Evolutionary conservation across 2,113 vertebrate species (phyloP).

Genomic region (Todiramphus saurophagus): DNA sequence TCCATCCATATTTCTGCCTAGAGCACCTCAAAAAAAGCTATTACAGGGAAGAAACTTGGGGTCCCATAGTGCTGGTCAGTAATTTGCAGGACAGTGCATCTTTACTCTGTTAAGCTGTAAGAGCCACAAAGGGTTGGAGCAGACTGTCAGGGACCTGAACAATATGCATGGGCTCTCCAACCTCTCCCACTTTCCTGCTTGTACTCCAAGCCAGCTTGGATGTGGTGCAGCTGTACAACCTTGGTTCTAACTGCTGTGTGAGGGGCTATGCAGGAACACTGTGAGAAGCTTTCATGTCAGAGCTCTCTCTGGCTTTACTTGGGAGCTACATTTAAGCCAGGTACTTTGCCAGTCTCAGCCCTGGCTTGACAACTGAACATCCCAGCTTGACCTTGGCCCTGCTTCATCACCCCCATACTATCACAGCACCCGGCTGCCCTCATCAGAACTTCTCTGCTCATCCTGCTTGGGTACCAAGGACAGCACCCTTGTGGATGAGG

Average conservation of each 20-base stretch:
- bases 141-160: background rate
- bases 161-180: rapidly evolving
- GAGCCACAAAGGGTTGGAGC: background rate
- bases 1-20: background rate
- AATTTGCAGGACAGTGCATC: background rate
- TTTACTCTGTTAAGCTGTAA: background rate
- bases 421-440: background rate
- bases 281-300: background rate
- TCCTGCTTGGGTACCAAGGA: background rate
- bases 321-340: background rate
- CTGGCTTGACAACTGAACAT: background rate
- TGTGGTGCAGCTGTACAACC: background rate
- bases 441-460: background rate
- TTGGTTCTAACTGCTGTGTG: background rate
- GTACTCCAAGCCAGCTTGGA: background rate
- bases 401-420: background rate
- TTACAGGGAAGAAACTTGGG: background rate
- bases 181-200: background rate
- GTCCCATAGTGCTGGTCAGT: background rate
- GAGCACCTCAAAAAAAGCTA: background rate
- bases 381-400: background rate
- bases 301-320: background rate
- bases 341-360: background rate
- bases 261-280: background rate
- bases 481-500: rapidly evolving